Conservation (phyloP, 2,888 invertebrate species). For the Rhodophaea formosa region DNA sequence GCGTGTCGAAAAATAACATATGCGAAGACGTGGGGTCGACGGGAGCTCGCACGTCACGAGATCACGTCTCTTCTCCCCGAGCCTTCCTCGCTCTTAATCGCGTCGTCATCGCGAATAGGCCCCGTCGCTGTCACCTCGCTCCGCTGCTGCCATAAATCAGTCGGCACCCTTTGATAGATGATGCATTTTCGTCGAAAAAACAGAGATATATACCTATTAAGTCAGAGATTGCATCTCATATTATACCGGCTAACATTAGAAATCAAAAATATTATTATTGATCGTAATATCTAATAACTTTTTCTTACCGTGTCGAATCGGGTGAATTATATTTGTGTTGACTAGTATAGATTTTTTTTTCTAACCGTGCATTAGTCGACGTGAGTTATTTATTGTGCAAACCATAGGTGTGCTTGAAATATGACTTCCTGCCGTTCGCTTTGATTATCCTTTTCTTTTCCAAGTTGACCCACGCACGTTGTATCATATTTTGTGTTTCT, state of each 20-base stretch:
- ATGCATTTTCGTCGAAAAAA: slow-evolving; percentile 58
- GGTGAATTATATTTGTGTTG: too few relatives aligned
- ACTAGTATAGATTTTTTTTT: too few relatives aligned
- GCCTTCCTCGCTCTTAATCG: slow-evolving; percentile 54
- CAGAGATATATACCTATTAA: slow-evolving; percentile 36
- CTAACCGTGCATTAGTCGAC: too few relatives aligned
- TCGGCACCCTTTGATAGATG: slow-evolving; percentile 69
- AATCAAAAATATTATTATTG: slow-evolving; percentile 6
- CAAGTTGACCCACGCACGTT: slow-evolving; percentile 6
- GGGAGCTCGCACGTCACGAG: slow-evolving; percentile 48
- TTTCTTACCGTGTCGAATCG: too few relatives aligned
- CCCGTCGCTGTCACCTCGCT: slow-evolving; percentile 62
- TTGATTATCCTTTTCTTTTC: slow-evolving; percentile 3
- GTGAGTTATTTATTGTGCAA: too few relatives aligned
- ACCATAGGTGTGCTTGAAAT: background rate
- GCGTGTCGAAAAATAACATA: slow-evolving; percentile 8
- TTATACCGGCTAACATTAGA: slow-evolving; percentile 33
- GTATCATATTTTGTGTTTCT: slow-evolving; percentile 19
- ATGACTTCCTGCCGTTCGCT: background rate
- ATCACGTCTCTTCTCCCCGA: slow-evolving; percentile 41
- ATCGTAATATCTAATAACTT: too few relatives aligned
- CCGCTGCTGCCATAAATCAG: slow-evolving; percentile 73
- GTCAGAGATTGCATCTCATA: slow-evolving; percentile 40
- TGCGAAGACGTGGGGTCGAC: slow-evolving; percentile 4
- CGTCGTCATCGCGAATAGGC: slow-evolving; percentile 70